These are phyloP conservation scores for Copsychus sechellarum DNA, from an alignment of 2,113 vertebrate species.

Conservation along the genomic window DNA sequence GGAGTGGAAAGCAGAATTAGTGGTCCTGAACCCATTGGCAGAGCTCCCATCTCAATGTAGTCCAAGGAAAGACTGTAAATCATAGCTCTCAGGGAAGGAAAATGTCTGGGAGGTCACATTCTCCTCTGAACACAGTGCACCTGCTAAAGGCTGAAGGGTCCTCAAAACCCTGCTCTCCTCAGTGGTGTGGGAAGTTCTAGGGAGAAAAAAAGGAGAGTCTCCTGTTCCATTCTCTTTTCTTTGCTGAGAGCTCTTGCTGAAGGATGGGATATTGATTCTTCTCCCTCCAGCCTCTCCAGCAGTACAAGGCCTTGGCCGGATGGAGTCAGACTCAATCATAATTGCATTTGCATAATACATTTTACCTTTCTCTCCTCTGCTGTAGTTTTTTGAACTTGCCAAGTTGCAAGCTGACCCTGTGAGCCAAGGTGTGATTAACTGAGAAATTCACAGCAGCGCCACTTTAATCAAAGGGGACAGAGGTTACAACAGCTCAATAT, in stretches of 20 bases:
- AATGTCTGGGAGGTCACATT: neutral
- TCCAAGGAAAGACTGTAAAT: neutral
- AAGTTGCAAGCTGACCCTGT: conserved; percentile 74
- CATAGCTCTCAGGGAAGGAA: neutral
- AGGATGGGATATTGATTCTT: neutral
- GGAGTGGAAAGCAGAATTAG: conserved; percentile 17
- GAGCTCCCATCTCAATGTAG: neutral
- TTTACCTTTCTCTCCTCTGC: conserved; percentile 62
- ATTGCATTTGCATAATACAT: conserved; percentile 72
- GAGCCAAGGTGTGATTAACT: conserved; percentile 82
- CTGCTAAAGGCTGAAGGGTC: neutral
- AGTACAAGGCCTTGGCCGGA: neutral
- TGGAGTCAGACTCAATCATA: conserved; percentile 17
- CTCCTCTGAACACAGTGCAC: neutral
- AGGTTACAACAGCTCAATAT: conserved; percentile 96
- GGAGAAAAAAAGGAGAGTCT: neutral
- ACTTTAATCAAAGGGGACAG: conserved; percentile 90
- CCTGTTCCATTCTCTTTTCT: neutral
- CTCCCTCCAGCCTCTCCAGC: neutral
- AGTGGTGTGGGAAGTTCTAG: neutral
- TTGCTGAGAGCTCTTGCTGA: rapidly evolving
- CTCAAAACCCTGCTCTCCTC: neutral
- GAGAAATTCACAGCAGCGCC: conserved; percentile 79
- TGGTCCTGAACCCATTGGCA: neutral
- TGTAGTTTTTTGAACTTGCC: conserved; percentile 72